phyloP scores from a whole-genome alignment of 92 coral and sea anemone genomes.

The Galaxea fascicularis region DNA sequence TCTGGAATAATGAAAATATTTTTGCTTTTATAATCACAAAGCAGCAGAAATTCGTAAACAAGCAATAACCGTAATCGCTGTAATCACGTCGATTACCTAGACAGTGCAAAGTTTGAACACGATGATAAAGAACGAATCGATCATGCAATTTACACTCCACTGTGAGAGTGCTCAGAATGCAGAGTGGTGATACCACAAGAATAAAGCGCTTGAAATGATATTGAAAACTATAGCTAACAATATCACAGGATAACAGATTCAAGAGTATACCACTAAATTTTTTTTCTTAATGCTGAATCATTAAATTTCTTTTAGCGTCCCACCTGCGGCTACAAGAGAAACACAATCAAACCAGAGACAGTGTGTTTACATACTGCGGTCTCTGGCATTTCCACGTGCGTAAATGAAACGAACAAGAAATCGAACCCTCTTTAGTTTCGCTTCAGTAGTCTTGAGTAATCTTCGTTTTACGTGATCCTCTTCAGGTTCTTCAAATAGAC shows the following conservation, averaged over 20 bases:
- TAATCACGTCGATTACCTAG: conserved; percentile 88
- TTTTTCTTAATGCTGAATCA: conserved; percentile 47
- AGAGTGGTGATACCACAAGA: conserved; percentile 2
- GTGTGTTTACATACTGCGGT: conserved; percentile 51
- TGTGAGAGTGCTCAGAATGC: conserved; percentile 56
- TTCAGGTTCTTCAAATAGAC: conserved; percentile 23
- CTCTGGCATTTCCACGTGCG: conserved; percentile 38
- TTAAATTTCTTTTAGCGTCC: conserved; percentile 41
- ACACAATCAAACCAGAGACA: conserved; percentile 30
- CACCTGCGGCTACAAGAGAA: conserved; percentile 41
- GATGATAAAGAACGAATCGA: conserved; percentile 82
- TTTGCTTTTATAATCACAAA: conserved; percentile 75
- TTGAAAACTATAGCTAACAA: conserved; percentile 34
- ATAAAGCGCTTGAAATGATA: conserved; percentile 23
- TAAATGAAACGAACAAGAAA: conserved; percentile 32
- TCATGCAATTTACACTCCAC: conserved; percentile 86
- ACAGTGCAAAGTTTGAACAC: conserved; percentile 75
- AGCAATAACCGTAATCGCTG: conserved; percentile 89
- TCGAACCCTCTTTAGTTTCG: conserved; percentile 19
- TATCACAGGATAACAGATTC: conserved; percentile 18
- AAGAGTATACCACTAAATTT: neutral
- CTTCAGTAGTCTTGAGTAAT: conserved; percentile 20
- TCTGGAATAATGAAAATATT: conserved; percentile 78
- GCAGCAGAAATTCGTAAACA: conserved; percentile 89
- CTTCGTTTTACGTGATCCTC: conserved; percentile 34